Conservation (phyloP, 2,888 invertebrate genomes). For the Synanthedon andrenaeformis region DNA sequence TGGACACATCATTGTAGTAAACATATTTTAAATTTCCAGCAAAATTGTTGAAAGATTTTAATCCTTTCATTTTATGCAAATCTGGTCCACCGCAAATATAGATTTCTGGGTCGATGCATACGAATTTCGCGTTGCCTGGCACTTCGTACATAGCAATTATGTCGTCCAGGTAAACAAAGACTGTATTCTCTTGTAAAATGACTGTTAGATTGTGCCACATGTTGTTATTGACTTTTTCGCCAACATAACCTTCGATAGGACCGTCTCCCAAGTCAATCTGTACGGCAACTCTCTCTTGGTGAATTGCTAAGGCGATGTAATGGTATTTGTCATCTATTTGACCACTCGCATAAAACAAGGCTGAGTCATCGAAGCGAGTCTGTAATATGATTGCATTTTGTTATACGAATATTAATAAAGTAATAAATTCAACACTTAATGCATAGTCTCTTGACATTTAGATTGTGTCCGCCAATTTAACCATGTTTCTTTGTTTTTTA, state of each 20-base stretch:
- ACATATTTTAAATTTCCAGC: slow-evolving; percentile 92
- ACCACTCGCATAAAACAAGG: slow-evolving; percentile 92
- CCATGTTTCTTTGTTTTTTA: background rate
- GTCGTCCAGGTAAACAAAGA: slow-evolving; percentile 82
- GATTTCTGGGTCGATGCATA: slow-evolving; percentile 94
- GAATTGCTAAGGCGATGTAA: slow-evolving; percentile 89
- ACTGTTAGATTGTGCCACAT: slow-evolving; percentile 93
- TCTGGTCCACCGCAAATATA: slow-evolving; percentile 93
- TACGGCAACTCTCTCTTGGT: slow-evolving; percentile 84
- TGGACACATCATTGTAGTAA: slow-evolving; percentile 92
- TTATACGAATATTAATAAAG: slow-evolving; percentile 3
- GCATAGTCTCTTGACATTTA: background rate
- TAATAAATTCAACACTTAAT: slow-evolving; percentile 2
- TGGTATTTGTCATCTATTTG: slow-evolving; percentile 89
- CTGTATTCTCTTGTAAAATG: slow-evolving; percentile 78
- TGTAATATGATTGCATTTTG: slow-evolving; percentile 39
- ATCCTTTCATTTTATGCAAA: slow-evolving; percentile 83
- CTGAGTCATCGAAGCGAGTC: slow-evolving; percentile 92
- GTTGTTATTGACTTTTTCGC: slow-evolving; percentile 78
- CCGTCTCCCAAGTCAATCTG: slow-evolving; percentile 90
- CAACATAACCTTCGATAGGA: slow-evolving; percentile 76
- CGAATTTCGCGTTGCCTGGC: slow-evolving; percentile 73
- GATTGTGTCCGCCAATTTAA: background rate
- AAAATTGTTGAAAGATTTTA: slow-evolving; percentile 86
- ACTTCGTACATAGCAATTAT: slow-evolving; percentile 78